Percentiles rank a stretch among this genome's conserved stretches.
Evolutionary conservation across 2,888 invertebrate species (phyloP).

Genomic region (Aproaerema taeniolella): DNA sequence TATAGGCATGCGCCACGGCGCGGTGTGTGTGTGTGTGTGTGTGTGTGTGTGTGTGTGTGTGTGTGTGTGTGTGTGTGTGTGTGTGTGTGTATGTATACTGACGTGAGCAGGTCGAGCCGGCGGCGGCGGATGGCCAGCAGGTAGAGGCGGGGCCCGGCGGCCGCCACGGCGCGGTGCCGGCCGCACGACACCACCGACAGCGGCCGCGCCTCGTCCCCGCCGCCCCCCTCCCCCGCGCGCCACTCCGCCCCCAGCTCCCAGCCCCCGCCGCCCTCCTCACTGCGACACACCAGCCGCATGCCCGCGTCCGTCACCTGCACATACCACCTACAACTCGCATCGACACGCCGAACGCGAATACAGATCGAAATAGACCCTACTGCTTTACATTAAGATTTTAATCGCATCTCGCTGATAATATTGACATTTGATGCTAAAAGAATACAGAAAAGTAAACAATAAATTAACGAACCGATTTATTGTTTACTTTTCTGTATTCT

Average conservation of each 20-base stretch:
- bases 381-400: too few relatives aligned
- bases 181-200: conserved; percentile 95
- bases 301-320: conserved; percentile 76
- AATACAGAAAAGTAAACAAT: too few relatives aligned
- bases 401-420: too few relatives aligned
- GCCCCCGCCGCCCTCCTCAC: conserved; percentile 78
- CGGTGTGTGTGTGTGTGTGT: too few relatives aligned
- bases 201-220: conserved; percentile 82
- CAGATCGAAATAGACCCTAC: too few relatives aligned
- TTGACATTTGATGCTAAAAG: too few relatives aligned
- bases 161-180: conserved; percentile 85
- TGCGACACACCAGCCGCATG: conserved; percentile 38
- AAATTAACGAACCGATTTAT: too few relatives aligned
- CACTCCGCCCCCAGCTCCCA: conserved; percentile 30
- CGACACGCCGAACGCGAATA: too few relatives aligned
- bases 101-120: conserved; percentile 32
- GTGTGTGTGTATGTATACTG: conserved; percentile 24
- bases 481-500: too few relatives aligned
- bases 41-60: too few relatives aligned
- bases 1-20: too few relatives aligned
- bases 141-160: conserved; percentile 75
- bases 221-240: conserved; percentile 64
- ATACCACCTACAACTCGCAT: neutral
- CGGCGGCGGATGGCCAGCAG: conserved; percentile 37
- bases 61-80: too few relatives aligned